phyloP scores from a whole-genome alignment of 2,113 vertebrate genomes.

The Microcebus griseorufus region DNA sequence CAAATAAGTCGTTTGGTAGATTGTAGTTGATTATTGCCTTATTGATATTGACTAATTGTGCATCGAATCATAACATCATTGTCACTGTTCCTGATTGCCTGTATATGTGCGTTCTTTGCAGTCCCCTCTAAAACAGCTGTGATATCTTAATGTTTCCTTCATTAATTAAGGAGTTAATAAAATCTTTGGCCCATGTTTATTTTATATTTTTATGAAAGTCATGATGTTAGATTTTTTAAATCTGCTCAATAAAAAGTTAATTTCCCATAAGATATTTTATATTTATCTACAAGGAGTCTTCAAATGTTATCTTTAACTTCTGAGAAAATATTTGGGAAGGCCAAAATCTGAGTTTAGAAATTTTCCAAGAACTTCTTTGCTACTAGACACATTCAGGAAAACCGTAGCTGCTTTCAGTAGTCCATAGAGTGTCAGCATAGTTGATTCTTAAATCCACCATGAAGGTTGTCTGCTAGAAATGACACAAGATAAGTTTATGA shows the following conservation, averaged over 20 bases:
- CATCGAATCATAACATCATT: not conserved
- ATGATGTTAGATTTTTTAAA: not conserved
- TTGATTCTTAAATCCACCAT: not conserved
- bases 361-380: not conserved
- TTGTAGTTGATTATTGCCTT: not conserved
- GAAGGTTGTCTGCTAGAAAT: not conserved
- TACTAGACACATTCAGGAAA: not conserved
- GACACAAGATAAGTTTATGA: not conserved
- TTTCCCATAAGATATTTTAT: constrained; percentile 39
- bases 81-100: not conserved
- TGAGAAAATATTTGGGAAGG: not conserved
- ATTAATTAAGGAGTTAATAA: constrained; percentile 30
- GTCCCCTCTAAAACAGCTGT: not conserved
- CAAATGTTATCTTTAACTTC: not conserved
- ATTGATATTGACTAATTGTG: not conserved
- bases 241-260: constrained; percentile 26
- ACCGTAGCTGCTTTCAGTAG: not conserved
- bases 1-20: not conserved
- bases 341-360: constrained; percentile 10
- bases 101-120: not conserved
- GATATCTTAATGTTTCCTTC: not conserved
- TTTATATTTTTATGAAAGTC: not conserved
- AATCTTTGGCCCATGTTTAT: not conserved
- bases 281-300: not conserved
- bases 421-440: not conserved